These are phyloP conservation scores for Drosophila basisetae DNA, from an alignment of 2,888 invertebrate species.

Conservation along the genomic window DNA sequence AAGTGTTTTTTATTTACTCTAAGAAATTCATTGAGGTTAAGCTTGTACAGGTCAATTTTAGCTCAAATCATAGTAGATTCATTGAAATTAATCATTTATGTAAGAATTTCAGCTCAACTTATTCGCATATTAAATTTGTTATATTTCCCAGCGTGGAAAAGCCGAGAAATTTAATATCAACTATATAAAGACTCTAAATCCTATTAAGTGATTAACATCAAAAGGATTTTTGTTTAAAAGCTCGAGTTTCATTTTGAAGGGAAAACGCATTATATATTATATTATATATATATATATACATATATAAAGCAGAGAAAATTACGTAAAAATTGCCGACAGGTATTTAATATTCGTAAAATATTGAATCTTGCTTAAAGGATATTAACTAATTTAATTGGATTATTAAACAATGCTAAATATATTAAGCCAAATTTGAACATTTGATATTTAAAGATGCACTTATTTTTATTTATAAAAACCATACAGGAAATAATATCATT, in stretches of 20 bases:
- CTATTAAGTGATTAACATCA: constrained; percentile 17
- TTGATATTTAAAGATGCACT: constrained; percentile 15
- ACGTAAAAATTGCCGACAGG: neutral
- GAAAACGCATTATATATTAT: too few relatives aligned
- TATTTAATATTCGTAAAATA: neutral
- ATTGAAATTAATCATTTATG: neutral
- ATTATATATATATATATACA: neutral
- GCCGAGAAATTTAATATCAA: constrained; percentile 5
- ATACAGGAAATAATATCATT: neutral
- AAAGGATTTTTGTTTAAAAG: neutral
- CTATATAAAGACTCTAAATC: constrained; percentile 2
- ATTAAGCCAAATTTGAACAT: neutral
- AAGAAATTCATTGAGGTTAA: neutral
- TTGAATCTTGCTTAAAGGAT: neutral
- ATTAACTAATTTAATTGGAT: neutral
- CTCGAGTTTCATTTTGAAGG: neutral
- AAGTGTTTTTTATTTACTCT: neutral
- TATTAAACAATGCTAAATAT: neutral
- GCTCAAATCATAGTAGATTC: neutral
- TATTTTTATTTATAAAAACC: neutral
- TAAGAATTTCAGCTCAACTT: neutral
- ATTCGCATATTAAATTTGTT: neutral
- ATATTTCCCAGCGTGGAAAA: neutral
- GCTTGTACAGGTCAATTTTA: neutral
- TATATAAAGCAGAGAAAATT: neutral